Evolutionary conservation across 2,113 vertebrate genomes (phyloP), one percentile per base, ranked within the genome.

Genomic region (Campylorhamphus procurvoides): DNA sequence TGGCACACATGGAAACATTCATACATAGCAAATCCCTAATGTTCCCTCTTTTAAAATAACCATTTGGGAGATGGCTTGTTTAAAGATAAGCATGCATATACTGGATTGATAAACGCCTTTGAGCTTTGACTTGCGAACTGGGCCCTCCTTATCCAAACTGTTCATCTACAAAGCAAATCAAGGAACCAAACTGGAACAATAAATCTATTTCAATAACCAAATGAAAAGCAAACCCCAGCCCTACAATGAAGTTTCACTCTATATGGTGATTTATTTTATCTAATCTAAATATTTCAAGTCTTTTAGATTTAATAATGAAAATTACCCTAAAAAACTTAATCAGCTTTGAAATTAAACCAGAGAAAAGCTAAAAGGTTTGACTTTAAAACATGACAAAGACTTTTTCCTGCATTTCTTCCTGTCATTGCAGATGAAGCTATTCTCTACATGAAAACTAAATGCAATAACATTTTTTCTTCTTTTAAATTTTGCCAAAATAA

Each of bases 31-130:
- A 93, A 80, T n/a, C 53, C 33, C 52, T 23, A 4, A 27, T 9
- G 33, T 14, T 77, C 42, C 28, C 31, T 66, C 76, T 40, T 46
- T n/a, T 9, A 69, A 58, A 88, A 71, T 5, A 55, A 55, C 16
- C 1, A 4, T 17, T 33, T 35, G 28, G 47, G 83, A 60, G 31
- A 27, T 0, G 0, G 37, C n/a, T 72, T 72, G 10, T 46, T 82
- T 75, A 49, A 91, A 93, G 71, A 67, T 63, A 47, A 88, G 59
- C 42, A n/a, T 35, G 17, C 39, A 6, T 37, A 11, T 7, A n/a
- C 18, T 12, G 49, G 64, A 37, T 20, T 56, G 27, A 64, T 19
- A 75, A 69, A 79, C 37, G 40, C 44, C 60, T 28, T 67, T 29
- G 58, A 86, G 29, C 49, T 67, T 44, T 55, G 68, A 35, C 90